Percentiles rank a stretch among this genome's conserved stretches.
phyloP scores from a whole-genome alignment of 1,140 invertebrate species.

The Papilio glaucus region DNA sequence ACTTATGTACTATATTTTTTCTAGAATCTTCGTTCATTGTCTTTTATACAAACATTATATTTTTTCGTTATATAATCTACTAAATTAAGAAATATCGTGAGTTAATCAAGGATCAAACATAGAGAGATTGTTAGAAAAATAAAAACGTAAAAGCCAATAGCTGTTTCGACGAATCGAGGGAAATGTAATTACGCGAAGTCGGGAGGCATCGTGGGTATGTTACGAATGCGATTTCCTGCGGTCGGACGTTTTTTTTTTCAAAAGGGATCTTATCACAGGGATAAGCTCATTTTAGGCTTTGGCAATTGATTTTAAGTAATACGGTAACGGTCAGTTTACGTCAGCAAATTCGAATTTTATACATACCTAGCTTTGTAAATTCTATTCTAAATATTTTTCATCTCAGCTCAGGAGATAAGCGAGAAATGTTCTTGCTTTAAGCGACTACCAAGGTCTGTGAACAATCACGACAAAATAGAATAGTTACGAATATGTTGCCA shows the following conservation, averaged over 20 bases:
- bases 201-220: not conserved
- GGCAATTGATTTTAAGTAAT: not conserved
- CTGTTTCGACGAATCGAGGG: slow-evolving; percentile 18
- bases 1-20: too few species aligned
- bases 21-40: not conserved
- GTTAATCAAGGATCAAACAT: not conserved
- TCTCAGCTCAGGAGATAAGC: too few species aligned
- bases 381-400: too few species aligned
- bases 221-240: slow-evolving; percentile 25
- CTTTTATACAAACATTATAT: not conserved
- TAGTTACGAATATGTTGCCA: too few species aligned
- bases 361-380: too few species aligned
- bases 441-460: too few species aligned
- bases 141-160: slow-evolving; percentile 18
- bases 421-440: too few species aligned
- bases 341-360: not conserved
- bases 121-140: not conserved
- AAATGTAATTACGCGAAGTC: slow-evolving; percentile 11
- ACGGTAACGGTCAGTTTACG: not conserved
- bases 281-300: slow-evolving; percentile 23
- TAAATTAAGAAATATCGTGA: not conserved
- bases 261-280: slow-evolving; percentile 14
- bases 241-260: slow-evolving; percentile 33
- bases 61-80: not conserved
- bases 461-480: too few species aligned